Conservation (phyloP, 1,140 invertebrate species). For the Cherax quadricarinatus region DNA sequence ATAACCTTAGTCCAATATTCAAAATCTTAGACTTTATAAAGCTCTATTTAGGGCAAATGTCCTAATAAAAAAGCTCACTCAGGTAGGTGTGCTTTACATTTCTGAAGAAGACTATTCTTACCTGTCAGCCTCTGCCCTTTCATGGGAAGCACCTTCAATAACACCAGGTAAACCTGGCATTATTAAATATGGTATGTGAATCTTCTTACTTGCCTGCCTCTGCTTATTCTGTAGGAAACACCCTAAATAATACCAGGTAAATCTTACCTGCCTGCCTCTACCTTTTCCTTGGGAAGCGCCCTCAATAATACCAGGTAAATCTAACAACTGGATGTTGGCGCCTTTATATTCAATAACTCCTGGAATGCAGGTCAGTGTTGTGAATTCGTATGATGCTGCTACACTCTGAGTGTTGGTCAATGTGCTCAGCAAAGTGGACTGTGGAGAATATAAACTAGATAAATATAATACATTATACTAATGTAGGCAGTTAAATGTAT, state of each 20-base stretch:
- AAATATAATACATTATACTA: neutral
- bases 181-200: too few relatives aligned
- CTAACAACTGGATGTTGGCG: constrained; percentile 95
- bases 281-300: constrained; percentile 96
- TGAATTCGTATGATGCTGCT: constrained; percentile 98
- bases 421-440: constrained; percentile 95
- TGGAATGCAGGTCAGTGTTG: constrained; percentile 99
- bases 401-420: constrained; percentile 97
- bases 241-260: neutral
- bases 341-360: constrained; percentile 97
- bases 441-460: constrained; percentile 69
- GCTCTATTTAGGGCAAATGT: too few relatives aligned
- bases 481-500: too few relatives aligned
- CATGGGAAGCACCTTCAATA: too few relatives aligned
- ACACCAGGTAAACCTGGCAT: too few relatives aligned
- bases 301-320: constrained; percentile 98
- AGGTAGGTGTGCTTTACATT: too few relatives aligned
- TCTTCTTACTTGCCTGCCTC: too few relatives aligned
- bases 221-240: too few relatives aligned
- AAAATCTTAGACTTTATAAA: too few relatives aligned
- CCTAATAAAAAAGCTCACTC: too few relatives aligned
- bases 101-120: too few relatives aligned
- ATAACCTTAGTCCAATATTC: too few relatives aligned
- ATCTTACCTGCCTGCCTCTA: constrained; percentile 85
- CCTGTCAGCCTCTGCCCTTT: neutral